A percentile compares a stretch with the other conserved stretches of the same genome.
phyloP scores from a whole-genome alignment of 2,888 invertebrate genomes.

The Ceriagrion tenellum region DNA sequence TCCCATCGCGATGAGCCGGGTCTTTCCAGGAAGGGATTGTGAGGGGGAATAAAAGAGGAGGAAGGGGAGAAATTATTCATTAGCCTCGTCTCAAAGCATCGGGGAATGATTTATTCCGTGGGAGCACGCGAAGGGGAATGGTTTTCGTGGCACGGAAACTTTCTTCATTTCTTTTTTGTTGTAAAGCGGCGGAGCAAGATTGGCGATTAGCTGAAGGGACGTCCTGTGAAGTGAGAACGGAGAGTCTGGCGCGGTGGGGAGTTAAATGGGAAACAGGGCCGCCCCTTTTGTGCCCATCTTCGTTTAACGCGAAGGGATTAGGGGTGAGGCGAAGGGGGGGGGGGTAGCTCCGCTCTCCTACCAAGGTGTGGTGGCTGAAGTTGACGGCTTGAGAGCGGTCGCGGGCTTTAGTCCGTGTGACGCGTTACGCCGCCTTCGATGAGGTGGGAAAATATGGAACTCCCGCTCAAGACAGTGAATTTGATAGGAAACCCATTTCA shows the following conservation, averaged over 20 bases:
- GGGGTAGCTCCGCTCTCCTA: neutral
- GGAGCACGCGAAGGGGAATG: neutral
- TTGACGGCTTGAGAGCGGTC: neutral
- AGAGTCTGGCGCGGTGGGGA: neutral
- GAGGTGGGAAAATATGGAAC: neutral
- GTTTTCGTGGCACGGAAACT: neutral
- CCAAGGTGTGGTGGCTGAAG: neutral
- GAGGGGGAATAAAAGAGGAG: neutral
- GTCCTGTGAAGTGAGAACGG: neutral
- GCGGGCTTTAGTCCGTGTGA: neutral
- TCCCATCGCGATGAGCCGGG: neutral
- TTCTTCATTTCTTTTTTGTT: neutral
- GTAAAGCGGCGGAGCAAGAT: neutral
- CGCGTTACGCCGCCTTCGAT: neutral
- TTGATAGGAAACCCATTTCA: too few relatives aligned
- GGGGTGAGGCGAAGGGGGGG: too few relatives aligned
- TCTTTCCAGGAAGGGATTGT: neutral
- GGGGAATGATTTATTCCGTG: neutral
- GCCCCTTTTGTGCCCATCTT: neutral
- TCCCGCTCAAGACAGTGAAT: too few relatives aligned
- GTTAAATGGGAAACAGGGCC: neutral
- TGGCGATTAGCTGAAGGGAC: neutral
- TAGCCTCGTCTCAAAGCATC: slow-evolving; percentile 3
- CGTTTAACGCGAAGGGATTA: too few relatives aligned
- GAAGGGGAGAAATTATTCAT: slow-evolving; percentile 10